These are phyloP conservation scores for Ciconia stormi DNA, from an alignment of 2,113 vertebrate species.

Conservation along the genomic window DNA sequence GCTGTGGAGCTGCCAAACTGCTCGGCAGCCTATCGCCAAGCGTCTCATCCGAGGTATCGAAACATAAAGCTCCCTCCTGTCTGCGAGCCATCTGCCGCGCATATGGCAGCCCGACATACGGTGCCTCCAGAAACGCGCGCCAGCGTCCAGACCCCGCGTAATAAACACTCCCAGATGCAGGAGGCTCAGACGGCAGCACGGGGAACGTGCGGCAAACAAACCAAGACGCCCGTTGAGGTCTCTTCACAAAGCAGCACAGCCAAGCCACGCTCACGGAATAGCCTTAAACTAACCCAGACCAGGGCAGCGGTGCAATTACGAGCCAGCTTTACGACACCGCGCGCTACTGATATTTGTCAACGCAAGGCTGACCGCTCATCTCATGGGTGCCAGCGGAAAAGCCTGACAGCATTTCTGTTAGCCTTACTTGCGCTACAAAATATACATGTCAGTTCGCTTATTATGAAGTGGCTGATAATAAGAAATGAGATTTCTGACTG, in stretches of 20 bases:
- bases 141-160: neutral
- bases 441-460: neutral
- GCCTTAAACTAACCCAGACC: neutral
- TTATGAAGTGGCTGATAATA: neutral
- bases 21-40: neutral
- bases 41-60: neutral
- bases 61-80: slow-evolving; percentile 3
- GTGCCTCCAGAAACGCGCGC: neutral
- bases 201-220: neutral
- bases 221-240: neutral
- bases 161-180: slow-evolving; percentile 20
- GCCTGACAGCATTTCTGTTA: neutral
- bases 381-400: neutral
- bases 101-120: neutral
- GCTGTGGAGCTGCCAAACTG: neutral
- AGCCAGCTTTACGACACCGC: neutral
- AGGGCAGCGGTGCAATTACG: neutral
- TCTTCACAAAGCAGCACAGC: neutral
- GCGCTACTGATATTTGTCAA: neutral
- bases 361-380: neutral
- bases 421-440: neutral
- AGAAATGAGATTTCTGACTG: neutral
- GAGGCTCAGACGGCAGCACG: neutral
- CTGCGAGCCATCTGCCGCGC: neutral
- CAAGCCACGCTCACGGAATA: neutral